Conservation (phyloP, 2,888 invertebrate genomes). For the Tetramorium bicarinatum region DNA sequence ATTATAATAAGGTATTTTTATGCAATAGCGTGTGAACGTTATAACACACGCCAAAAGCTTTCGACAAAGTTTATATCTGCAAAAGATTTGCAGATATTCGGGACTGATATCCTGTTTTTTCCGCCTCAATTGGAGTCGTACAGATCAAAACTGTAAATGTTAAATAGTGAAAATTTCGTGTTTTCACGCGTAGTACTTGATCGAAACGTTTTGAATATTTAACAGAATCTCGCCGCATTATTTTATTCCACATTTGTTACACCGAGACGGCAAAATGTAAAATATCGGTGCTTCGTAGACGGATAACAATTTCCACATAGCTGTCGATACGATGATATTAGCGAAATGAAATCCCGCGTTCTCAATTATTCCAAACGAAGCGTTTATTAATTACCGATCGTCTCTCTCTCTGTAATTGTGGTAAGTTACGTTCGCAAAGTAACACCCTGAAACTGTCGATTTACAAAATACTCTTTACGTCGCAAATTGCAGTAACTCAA, state of each 20-base stretch:
- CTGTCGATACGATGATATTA: neutral
- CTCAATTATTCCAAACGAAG: neutral
- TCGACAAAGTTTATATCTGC: neutral
- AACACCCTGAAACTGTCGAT: neutral
- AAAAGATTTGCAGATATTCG: neutral
- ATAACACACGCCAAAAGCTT: neutral
- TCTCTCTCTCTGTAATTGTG: neutral
- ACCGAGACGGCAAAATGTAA: neutral
- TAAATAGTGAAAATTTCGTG: neutral
- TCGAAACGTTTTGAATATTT: neutral
- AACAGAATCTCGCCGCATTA: neutral
- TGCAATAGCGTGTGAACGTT: neutral
- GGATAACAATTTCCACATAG: neutral
- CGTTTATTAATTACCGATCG: constrained; percentile 1
- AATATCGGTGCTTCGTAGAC: neutral
- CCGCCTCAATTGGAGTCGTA: neutral
- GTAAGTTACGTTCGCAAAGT: neutral
- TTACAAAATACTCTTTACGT: constrained; percentile 8
- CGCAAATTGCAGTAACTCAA: constrained; percentile 12
- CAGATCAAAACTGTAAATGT: constrained; percentile 1
- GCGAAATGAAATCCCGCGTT: constrained; percentile 14
- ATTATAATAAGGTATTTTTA: neutral
- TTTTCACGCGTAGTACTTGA: neutral
- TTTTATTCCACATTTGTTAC: neutral
- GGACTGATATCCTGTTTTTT: constrained; percentile 8